A percentile compares a stretch with the other conserved stretches of the same genome.
phyloP scores from a whole-genome alignment of 2,113 vertebrate genomes.

The Syngnathus scovelli region DNA sequence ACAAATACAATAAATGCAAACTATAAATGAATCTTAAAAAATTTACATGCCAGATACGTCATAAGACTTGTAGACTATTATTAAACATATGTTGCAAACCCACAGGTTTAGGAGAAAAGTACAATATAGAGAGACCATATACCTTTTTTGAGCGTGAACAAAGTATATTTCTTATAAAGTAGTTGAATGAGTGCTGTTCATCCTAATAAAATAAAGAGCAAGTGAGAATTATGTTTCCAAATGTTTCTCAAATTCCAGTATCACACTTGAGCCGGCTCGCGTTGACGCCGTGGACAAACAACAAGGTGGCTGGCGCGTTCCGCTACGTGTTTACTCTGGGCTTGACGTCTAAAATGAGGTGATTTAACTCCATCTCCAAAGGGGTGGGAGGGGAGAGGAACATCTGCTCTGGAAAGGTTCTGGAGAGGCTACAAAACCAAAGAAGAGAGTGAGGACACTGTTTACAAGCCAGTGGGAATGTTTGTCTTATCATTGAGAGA shows the following conservation, averaged over 20 bases:
- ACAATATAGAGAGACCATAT: too few relatives aligned
- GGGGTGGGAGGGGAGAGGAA: constrained; percentile 71
- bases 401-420: constrained; percentile 84
- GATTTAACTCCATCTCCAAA: constrained; percentile 72
- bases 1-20: background rate
- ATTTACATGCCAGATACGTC: background rate
- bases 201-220: background rate
- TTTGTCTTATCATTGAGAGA: constrained; percentile 77
- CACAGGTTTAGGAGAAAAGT: too few relatives aligned
- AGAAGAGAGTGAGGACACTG: constrained; percentile 75
- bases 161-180: too few relatives aligned
- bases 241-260: background rate
- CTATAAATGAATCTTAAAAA: too few relatives aligned
- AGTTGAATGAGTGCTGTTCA: background rate
- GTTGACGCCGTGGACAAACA: background rate
- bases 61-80: too few relatives aligned
- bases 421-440: constrained; percentile 79
- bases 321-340: background rate
- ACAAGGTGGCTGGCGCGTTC: background rate
- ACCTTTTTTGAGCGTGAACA: too few relatives aligned
- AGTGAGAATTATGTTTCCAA: background rate
- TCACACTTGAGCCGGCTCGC: background rate
- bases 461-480: constrained; percentile 66
- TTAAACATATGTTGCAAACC: too few relatives aligned
- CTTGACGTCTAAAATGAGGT: background rate